Evolutionary conservation across 2,888 invertebrate species (phyloP), one percentile per base, ranked within the genome.

Genomic region (Venusia cambrica): DNA sequence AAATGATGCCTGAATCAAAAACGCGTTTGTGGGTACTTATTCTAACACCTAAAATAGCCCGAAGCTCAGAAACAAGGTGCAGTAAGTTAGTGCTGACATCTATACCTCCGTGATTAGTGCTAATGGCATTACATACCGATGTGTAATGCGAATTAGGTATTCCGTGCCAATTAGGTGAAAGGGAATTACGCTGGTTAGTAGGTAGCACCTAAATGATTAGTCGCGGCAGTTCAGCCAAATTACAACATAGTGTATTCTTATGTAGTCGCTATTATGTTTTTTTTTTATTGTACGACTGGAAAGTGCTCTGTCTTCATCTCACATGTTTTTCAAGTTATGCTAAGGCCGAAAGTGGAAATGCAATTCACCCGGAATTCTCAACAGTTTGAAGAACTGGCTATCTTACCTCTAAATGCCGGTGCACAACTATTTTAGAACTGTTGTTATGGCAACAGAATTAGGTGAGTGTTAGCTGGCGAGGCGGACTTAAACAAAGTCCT

Each of bases 81-180:
- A 22, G 14, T 22, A 33, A 22, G 26, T 35, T 31, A 16, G 21
- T 38, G 36, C 20, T 31, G 35, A 35, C 40, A 24, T 24, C 31
- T 31, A 37, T 45, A 29, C 37, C 30, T 48, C 41, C 22, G 35
- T 47, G 45, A 43, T 45, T 40, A 43, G 33, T 16, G 40, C 35
- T 40, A 40, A 40, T 35, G 24, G 31, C 31, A 43, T 41, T 46
- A 45, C 47, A 46, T 50, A 46, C 49, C 41, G 20, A 38, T 41
- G 39, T 37, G 38, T 45, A 44, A 51, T 42, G 32, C 24, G 43
- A 41, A 47, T 46, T 48, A 48, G 46, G 45, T 48, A 48, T 48
- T 43, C 43, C 38, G 13, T 27, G 38, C 31, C 46, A 47, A 48
- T 51, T 45, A 51, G 45, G 39, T 44, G 44, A 36, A 29, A 39